Evolutionary conservation across 2,797 vertebrate genomes (phyloP).

Genomic region (Gallinago stenura): DNA sequence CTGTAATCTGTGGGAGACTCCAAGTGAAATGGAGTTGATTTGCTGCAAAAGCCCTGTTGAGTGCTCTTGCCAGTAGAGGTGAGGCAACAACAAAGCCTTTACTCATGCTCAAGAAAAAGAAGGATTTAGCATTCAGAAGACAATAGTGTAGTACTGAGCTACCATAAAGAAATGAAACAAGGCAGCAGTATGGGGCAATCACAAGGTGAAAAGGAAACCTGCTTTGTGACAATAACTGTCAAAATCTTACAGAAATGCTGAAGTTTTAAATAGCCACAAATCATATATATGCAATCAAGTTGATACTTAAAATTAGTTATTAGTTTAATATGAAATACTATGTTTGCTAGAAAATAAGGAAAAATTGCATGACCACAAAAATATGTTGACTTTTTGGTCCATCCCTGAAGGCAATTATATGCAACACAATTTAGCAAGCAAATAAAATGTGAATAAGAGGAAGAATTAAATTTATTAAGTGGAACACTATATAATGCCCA

Average conservation of each 20-base stretch:
- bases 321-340: background rate
- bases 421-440: conserved; percentile 24
- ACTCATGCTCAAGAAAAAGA: background rate
- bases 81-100: background rate
- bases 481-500: conserved; percentile 38
- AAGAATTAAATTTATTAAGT: conserved; percentile 49
- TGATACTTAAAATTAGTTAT: background rate
- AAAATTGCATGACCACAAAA: background rate
- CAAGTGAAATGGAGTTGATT: background rate
- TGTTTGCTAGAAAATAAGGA: background rate
- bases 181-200: background rate
- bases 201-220: background rate
- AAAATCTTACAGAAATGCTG: background rate
- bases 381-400: background rate
- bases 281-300: background rate
- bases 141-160: background rate
- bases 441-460: conserved; percentile 18
- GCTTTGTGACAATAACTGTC: background rate
- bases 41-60: background rate
- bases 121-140: background rate
- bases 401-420: background rate
- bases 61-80: background rate
- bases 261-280: background rate
- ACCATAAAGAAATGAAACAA: background rate
- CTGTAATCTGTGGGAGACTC: background rate